phyloP scores from a whole-genome alignment of 2,888 invertebrate genomes.

The Eristalis tenax region DNA sequence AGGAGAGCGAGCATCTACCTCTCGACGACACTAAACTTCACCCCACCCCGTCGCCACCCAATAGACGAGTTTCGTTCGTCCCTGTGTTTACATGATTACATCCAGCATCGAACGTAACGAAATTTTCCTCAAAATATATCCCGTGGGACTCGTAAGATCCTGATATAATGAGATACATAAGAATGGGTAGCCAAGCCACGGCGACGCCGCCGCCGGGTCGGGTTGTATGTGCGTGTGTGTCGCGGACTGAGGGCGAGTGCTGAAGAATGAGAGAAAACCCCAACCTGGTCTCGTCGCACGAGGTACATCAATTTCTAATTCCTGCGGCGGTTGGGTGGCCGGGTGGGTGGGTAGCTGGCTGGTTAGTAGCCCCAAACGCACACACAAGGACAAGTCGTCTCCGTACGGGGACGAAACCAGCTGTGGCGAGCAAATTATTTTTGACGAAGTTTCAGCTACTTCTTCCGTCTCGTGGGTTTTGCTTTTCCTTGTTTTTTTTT shows the following conservation, averaged over 20 bases:
- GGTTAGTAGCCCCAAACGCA: neutral
- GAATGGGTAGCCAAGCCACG: conserved; percentile 29
- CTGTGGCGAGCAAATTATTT: conserved; percentile 59
- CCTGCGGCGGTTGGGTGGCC: neutral
- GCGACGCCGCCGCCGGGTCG: neutral
- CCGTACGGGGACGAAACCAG: conserved; percentile 33
- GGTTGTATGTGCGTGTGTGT: neutral
- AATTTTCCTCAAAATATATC: conserved; percentile 66
- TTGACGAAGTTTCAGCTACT: conserved; percentile 32
- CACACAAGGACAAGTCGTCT: neutral
- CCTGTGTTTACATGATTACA: conserved; percentile 58
- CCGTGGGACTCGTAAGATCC: conserved; percentile 63
- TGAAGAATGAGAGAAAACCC: conserved; percentile 24
- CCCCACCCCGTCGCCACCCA: conserved; percentile 27
- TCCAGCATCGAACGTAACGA: conserved; percentile 62
- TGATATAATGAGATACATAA: conserved; percentile 63
- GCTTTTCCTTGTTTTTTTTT: neutral
- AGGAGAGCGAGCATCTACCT: conserved; percentile 7
- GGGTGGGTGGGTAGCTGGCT: neutral
- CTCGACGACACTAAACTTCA: conserved; percentile 58
- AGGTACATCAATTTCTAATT: conserved; percentile 42
- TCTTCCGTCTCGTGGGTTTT: neutral
- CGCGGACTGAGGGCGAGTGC: no score
- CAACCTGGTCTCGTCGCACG: neutral
- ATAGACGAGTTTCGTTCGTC: conserved; percentile 28